Conservation (phyloP, 2,888 invertebrate genomes). For the Leptopilina drosophilae region DNA sequence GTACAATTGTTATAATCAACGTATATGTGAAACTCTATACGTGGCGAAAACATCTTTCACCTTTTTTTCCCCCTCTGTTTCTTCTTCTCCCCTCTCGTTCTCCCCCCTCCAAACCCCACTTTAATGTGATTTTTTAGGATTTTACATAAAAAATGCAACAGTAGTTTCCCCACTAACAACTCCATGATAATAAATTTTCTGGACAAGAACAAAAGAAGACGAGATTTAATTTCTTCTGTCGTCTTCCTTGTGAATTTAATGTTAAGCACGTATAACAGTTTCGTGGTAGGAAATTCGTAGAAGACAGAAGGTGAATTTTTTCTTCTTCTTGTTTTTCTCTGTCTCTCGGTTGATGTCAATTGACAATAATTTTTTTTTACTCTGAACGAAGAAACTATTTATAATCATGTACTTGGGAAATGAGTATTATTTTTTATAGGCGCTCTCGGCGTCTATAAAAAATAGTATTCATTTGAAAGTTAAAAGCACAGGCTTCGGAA, state of each 20-base stretch:
- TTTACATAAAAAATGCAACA: neutral
- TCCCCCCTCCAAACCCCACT: too few relatives aligned
- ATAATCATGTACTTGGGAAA: too few relatives aligned
- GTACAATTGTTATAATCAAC: slow-evolving; percentile 40
- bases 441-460: too few relatives aligned
- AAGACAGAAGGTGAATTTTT: neutral
- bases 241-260: slow-evolving; percentile 29
- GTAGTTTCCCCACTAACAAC: slow-evolving; percentile 8
- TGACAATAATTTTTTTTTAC: neutral
- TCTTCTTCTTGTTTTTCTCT: neutral
- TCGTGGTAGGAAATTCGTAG: slow-evolving; percentile 13
- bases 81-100: too few relatives aligned
- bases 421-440: too few relatives aligned
- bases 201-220: slow-evolving; percentile 29
- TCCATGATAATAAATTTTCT: slow-evolving; percentile 30
- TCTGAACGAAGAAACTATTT: neutral
- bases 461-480: too few relatives aligned
- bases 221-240: slow-evolving; percentile 35
- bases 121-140: neutral
- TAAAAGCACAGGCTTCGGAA: too few relatives aligned
- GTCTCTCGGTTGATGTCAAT: neutral
- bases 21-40: slow-evolving; percentile 10
- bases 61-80: neutral
- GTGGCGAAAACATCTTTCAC: slow-evolving; percentile 15
- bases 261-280: slow-evolving; percentile 30